Base-by-base conservation (phyloP, 2,888 invertebrate species). In the Agapostemon virescens region DNA sequence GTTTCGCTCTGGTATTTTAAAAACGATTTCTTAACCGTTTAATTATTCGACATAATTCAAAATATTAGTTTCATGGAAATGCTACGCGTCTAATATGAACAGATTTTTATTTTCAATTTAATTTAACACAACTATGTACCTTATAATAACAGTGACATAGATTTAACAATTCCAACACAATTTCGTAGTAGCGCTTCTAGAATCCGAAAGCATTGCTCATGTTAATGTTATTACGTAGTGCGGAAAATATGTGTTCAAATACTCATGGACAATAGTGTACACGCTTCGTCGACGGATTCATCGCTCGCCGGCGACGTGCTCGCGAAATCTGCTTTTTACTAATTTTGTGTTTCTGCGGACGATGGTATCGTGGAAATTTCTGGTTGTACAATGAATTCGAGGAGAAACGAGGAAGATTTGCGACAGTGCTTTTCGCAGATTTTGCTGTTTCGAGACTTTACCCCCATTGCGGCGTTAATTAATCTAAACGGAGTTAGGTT, bases 321-420 rank as follows among this genome's bases (percentile, higher is more conserved):
- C 64, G 58, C 71, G 58, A 61, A 38, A 49, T 74, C 20, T 52
- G 75, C 79, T 79, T 79, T n/a, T n/a, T 52, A 75, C 79, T 79
- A 79, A 79, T 79, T 66, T 58, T 55, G 67, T 63, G 52, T 58
- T 73, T 63, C 63, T 69, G 58, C 73, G 61, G 61, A 45, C n/a
- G n/a, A 38, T 26, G 68, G 66, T 61, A 36, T 26, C 33, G 45
- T 11, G 38, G 17, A 61, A 63, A 38, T 52, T 67, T 63, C 63
- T 63, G 63, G 63, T 63, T 63, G 20, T 36, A n/a, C 33, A n/a
- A n/a, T 36, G 63, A 13, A 33, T 63, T 20, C 36, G 63, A 36
- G n/a, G n/a, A 33, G 36, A 33, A 11, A 63, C 63, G 63, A 33
- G 36, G 63, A 63, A 61, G 36, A 13, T 63, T 36, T 11, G n/a